Percentiles rank a stretch among this genome's conserved stretches.
Conservation (phyloP, 2,888 invertebrate genomes). For the Cyclophora albipunctata region DNA sequence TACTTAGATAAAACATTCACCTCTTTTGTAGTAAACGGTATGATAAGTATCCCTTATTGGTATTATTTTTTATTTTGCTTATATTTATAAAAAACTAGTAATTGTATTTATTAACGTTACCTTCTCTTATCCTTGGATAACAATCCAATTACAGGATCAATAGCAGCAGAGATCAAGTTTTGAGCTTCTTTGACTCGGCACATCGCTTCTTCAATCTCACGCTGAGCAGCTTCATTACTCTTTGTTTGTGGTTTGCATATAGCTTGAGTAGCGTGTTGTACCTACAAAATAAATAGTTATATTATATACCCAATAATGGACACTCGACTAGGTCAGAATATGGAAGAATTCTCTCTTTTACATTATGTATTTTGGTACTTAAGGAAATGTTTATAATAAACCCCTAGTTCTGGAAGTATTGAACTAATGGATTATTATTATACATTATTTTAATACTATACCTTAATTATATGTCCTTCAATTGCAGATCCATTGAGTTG, state of each 20-base stretch:
- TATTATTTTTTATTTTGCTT: too few species aligned
- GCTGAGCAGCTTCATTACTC: slow-evolving; percentile 95
- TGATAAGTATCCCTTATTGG: too few species aligned
- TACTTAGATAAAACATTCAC: too few species aligned
- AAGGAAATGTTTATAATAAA: too few species aligned
- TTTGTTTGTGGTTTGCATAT: slow-evolving; percentile 95
- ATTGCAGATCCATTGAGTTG: slow-evolving; percentile 87
- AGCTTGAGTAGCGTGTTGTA: slow-evolving; percentile 93
- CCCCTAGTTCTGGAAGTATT: too few species aligned
- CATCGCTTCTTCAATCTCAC: slow-evolving; percentile 98
- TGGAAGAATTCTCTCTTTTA: too few species aligned
- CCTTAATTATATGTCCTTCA: slow-evolving; percentile 79
- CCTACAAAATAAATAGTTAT: slow-evolving; percentile 44
- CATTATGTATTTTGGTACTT: too few species aligned
- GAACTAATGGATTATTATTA: too few species aligned
- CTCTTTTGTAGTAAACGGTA: too few species aligned
- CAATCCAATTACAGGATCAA: slow-evolving; percentile 92
- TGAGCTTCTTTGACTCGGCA: slow-evolving; percentile 97
- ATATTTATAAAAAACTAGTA: slow-evolving; percentile 21
- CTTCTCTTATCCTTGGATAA: slow-evolving; percentile 89
- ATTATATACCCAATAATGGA: too few species aligned
- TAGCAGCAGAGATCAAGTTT: slow-evolving; percentile 93
- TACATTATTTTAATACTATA: slow-evolving; percentile 13
- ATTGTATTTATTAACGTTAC: slow-evolving; percentile 32
- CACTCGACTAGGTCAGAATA: too few species aligned